phyloP scores from a whole-genome alignment of 2,888 invertebrate genomes.

The Trachelus iudaicus region DNA sequence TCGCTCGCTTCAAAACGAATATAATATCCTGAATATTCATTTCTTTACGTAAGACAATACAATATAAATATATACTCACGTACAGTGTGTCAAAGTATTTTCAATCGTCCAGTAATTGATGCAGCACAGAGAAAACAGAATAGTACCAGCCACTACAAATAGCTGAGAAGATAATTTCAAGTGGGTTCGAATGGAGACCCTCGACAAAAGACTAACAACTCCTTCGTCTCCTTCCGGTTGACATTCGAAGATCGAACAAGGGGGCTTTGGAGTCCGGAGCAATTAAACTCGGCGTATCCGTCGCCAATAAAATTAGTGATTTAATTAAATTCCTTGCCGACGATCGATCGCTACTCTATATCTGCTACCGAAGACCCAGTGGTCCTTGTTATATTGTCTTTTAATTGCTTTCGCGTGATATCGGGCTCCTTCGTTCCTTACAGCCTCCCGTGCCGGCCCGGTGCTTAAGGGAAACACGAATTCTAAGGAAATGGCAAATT shows the following conservation, averaged over 20 bases:
- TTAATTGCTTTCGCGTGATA: constrained; percentile 8
- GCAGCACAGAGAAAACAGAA: neutral
- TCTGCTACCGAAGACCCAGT: neutral
- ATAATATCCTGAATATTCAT: neutral
- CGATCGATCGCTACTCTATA: neutral
- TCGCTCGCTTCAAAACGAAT: neutral
- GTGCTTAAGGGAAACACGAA: neutral
- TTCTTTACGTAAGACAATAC: neutral
- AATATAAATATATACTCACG: neutral
- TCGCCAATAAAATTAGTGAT: constrained; percentile 12
- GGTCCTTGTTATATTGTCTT: constrained; percentile 14
- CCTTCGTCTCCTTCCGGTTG: neutral
- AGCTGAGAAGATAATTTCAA: neutral
- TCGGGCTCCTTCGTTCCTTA: neutral
- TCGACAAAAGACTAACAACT: neutral
- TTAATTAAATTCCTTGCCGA: constrained; percentile 14
- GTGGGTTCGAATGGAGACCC: neutral
- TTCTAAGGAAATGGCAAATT: neutral
- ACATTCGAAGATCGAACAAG: neutral
- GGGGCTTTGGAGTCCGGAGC: neutral
- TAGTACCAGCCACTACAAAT: neutral
- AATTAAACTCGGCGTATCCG: constrained; percentile 14
- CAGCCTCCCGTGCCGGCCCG: neutral
- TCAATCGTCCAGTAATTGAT: no score
- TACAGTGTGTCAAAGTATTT: neutral